Base-by-base conservation (phyloP, 2,888 invertebrate genomes). In the Frankliniella fusca region DNA sequence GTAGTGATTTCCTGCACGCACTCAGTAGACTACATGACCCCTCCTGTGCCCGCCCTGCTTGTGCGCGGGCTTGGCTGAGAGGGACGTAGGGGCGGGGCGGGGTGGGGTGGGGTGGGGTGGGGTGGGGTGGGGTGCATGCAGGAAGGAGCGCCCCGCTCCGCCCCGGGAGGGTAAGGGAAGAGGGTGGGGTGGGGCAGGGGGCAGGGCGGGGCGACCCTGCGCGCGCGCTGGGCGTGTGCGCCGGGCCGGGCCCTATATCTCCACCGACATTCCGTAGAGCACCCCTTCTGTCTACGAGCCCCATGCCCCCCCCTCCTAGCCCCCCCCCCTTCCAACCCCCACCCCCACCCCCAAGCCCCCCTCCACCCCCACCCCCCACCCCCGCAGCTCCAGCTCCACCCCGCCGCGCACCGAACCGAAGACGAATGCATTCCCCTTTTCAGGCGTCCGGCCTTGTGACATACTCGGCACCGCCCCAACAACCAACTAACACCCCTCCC, bases 381-480 rank as follows among this genome's bases (percentile, higher is more conserved):
- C n/a, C n/a, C n/a, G n/a, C n/a, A n/a, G 23, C 70, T 27, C 12
- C 70, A 12, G 38, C 38, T 5, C 38, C 38, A 9, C 70, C 23
- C 70, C 23, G 23, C 9, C 70, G 12, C 70, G 12, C 70, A 76
- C 27, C 23, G 23, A 23, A 0, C 12, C 70, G 27, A 23, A 23
- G 23, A 23, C 70, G 20, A 15, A 54, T 20, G 20, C 54, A 38
- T 2, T 38, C 38, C 38, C 15, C 10, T 70, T 76, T 76, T 76
- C 27, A 76, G n/a, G n/a, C n/a, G 54, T 54, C 20, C 54, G 54
- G 5, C 54, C 54, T 54, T 54, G 54, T 54, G 54, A 54, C 54
- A 54, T 15, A 54, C 70, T 76, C 70, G 70, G 70, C 70, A 76
- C 70, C 70, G 70, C 70, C 70, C 70, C 70, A 23, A 12, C 70